Conservation (phyloP, 1,140 invertebrate genomes). For the Ridgeia piscesae region DNA sequence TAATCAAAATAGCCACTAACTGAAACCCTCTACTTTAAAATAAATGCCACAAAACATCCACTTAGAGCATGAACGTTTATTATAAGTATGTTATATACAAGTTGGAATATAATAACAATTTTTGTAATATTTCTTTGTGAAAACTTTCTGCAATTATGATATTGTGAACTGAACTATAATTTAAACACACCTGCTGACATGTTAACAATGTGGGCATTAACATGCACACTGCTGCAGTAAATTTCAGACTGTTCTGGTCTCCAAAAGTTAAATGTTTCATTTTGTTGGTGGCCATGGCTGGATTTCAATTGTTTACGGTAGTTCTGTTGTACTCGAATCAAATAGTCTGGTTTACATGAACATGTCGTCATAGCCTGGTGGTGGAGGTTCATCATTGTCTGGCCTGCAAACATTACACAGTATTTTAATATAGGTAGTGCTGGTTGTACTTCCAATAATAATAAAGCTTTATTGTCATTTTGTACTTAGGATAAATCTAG, state of each 20-base stretch:
- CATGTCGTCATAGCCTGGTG: constrained; percentile 75
- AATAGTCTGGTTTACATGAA: constrained; percentile 64
- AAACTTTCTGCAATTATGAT: too few relatives aligned
- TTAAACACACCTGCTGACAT: not conserved
- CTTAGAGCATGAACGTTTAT: not conserved
- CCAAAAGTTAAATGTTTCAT: not conserved
- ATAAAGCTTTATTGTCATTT: too few relatives aligned
- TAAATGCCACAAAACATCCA: not conserved
- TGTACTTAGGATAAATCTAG: too few relatives aligned
- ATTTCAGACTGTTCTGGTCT: not conserved
- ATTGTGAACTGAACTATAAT: not conserved
- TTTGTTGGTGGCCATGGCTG: not conserved
- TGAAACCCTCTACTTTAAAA: too few relatives aligned
- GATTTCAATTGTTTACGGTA: too few relatives aligned
- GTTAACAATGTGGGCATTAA: too few relatives aligned
- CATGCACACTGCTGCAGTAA: too few relatives aligned
- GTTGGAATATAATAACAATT: not conserved
- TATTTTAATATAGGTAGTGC: not conserved
- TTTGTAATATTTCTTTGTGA: not conserved
- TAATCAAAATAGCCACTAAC: too few relatives aligned
- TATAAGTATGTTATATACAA: not conserved
- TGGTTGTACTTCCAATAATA: not conserved
- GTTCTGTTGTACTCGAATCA: not conserved
- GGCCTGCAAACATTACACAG: constrained; percentile 56
- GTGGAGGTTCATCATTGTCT: constrained; percentile 74